Conservation (phyloP, 2,113 vertebrate species). For the Psammodynastes pulverulentus region DNA sequence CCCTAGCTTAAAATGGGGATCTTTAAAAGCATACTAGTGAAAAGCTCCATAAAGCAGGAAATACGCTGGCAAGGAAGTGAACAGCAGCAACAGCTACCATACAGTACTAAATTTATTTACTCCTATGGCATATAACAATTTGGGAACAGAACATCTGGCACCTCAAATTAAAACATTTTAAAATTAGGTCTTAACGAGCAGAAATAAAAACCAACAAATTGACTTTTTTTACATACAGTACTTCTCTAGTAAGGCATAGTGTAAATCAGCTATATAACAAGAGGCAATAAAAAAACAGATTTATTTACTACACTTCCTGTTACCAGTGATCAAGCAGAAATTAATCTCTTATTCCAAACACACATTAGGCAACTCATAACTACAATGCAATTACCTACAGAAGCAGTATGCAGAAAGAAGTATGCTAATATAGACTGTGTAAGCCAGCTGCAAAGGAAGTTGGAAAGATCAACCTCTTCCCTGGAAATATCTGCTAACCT, state of each 20-base stretch:
- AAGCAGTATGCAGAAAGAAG: not conserved
- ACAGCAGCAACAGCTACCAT: not conserved
- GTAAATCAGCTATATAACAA: slow-evolving; percentile 38
- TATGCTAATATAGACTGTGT: not conserved
- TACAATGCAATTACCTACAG: not conserved
- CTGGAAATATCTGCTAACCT: not conserved
- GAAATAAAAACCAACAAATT: slow-evolving; percentile 52
- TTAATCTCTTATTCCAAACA: fast-evolving
- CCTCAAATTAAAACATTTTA: slow-evolving; percentile 34
- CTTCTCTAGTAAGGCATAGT: not conserved
- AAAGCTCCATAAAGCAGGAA: not conserved
- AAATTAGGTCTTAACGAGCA: slow-evolving; percentile 16
- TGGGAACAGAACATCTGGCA: slow-evolving; percentile 50
- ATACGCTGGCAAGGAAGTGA: not conserved
- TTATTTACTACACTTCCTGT: slow-evolving; percentile 5
- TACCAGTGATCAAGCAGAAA: slow-evolving; percentile 23
- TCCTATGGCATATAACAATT: slow-evolving; percentile 31
- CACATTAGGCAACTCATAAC: not conserved
- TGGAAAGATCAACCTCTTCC: not conserved
- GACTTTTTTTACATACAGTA: slow-evolving; percentile 27
- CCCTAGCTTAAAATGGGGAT: not conserved
- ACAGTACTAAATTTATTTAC: slow-evolving; percentile 4
- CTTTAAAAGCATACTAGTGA: not conserved
- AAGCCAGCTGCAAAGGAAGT: not conserved
- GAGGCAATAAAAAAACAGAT: slow-evolving; percentile 31